Conservation (phyloP, 2,888 invertebrate species). For the Orthosia gracilis region DNA sequence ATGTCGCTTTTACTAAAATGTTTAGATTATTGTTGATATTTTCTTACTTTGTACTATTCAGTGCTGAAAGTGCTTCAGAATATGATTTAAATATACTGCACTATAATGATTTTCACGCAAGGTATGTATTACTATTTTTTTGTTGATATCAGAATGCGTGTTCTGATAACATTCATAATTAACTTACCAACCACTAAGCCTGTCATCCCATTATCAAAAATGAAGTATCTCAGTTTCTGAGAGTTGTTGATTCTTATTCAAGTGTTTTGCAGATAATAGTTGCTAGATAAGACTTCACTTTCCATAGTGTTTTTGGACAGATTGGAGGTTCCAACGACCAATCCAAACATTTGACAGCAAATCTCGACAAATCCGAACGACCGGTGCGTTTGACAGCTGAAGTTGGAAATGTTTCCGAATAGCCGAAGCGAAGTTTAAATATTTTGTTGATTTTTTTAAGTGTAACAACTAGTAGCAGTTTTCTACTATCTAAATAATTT, state of each 20-base stretch:
- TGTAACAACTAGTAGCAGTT: neutral
- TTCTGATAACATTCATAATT: neutral
- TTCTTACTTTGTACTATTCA: constrained; percentile 57
- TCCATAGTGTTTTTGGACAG: neutral
- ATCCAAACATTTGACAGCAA: constrained; percentile 2
- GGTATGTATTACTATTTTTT: constrained; percentile 69
- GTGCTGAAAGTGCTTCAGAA: constrained; percentile 64
- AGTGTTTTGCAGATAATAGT: neutral
- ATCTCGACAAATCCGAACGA: constrained; percentile 13
- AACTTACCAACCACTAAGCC: neutral
- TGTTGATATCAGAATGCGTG: neutral
- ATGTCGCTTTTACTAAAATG: constrained; percentile 12
- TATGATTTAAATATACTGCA: constrained; percentile 84
- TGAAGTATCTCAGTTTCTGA: neutral
- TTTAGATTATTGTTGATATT: constrained; percentile 17
- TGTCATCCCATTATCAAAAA: neutral
- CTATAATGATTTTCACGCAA: constrained; percentile 87
- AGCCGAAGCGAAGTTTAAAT: constrained; percentile 19
- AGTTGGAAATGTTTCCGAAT: constrained; percentile 21
- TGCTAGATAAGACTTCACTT: neutral
- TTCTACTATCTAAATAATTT: neutral
- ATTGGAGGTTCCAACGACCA: neutral
- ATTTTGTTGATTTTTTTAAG: neutral
- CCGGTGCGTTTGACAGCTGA: constrained; percentile 36
- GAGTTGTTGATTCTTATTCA: neutral